Evolutionary conservation across 2,113 vertebrate genomes (phyloP).

Genomic region (Narcine bancroftii): DNA sequence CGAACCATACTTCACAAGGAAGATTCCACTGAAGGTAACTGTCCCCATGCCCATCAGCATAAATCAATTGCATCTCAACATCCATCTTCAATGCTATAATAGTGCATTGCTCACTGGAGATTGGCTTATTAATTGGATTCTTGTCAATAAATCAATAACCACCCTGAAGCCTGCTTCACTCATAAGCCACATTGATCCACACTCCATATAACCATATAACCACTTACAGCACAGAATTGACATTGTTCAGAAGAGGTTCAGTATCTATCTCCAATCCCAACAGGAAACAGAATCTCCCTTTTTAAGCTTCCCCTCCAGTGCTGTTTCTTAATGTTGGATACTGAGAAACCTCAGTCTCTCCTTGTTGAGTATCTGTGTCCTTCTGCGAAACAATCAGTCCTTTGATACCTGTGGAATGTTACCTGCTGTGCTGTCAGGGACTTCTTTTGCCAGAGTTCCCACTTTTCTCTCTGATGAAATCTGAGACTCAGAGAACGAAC

Average conservation of each 20-base stretch:
- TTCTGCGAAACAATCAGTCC: background rate
- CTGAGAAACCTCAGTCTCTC: background rate
- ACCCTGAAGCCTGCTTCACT: background rate
- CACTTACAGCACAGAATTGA: background rate
- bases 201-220: too few species aligned
- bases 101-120: background rate
- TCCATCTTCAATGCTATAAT: background rate
- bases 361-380: background rate
- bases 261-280: background rate
- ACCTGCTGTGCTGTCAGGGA: background rate
- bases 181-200: background rate
- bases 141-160: background rate
- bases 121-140: background rate
- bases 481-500: background rate
- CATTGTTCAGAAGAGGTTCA: too few species aligned
- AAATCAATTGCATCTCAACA: background rate
- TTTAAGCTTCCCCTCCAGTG: background rate
- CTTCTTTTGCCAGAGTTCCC: background rate
- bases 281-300: background rate
- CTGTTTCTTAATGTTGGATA: background rate
- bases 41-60: background rate
- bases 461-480: conserved; percentile 19
- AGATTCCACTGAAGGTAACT: too few species aligned
- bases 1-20: too few species aligned
- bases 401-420: background rate